Evolutionary conservation across 2,888 invertebrate species (phyloP), one percentile per base, ranked within the genome.

Genomic region (Neoascia interrupta): DNA sequence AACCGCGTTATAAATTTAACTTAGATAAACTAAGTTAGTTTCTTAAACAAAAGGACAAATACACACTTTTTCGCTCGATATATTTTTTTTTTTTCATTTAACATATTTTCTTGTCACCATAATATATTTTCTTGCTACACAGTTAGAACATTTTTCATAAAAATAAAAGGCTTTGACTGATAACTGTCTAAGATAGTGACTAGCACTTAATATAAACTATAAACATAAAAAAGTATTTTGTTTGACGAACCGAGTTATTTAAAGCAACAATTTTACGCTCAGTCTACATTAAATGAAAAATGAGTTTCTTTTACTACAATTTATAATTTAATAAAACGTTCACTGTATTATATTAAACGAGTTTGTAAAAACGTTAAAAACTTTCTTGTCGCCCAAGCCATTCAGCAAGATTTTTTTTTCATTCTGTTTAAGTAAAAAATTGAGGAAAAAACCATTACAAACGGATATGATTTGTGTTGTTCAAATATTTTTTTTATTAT

Each of bases 91-190:
- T 39, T 58, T 26, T 23, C 28, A 26, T 54, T 56, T 31, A 39
- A 47, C 26, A 47, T 53, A 51, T 56, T 47, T 58, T 58, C 26
- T 58, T 70, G n/a, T 56, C 23, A 39, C 39, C 26, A 47, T 53
- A 51, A 51, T 47, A 53, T 58, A 19, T 58, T 70, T n/a, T 4
- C 31, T 31, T 6, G 51, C 23, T 64, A 28, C 45, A 13, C 10
- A 31, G n/a, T n/a, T 28, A 31, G 31, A 60, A 45, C 28, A 39
- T 36, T 45, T 21, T 54, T 49, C 8, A 31, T 5, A 3, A 66
- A 66, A 37, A 39, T 34, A 69, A 69, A 5, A 49, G 64, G 63
- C 58, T 70, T 51, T 58, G 75, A 76, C 75, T 76, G 75, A 76
- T 64, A 69, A 75, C 47, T 74, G 74, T 68, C 66, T 75, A 69